Evolutionary conservation across 2,888 invertebrate genomes (phyloP).

Genomic region (Dolichopus griseipennis): DNA sequence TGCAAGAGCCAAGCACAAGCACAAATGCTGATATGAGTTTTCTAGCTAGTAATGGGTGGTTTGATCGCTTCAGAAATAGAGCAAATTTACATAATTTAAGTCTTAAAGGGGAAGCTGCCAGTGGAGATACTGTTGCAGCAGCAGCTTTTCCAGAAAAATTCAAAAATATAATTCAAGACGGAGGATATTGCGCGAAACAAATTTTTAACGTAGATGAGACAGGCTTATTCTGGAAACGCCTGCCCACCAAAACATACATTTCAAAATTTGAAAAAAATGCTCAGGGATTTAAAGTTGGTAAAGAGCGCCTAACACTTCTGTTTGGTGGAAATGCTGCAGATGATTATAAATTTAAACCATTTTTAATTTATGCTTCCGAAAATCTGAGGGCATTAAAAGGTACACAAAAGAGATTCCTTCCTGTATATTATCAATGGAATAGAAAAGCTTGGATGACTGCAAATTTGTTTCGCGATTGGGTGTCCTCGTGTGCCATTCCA

Average conservation of each 20-base stretch:
- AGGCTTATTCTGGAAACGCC: constrained; percentile 10
- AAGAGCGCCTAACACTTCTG: not conserved
- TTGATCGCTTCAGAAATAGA: constrained; percentile 11
- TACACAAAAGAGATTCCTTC: not conserved
- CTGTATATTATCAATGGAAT: not conserved
- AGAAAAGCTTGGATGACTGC: constrained; percentile 11
- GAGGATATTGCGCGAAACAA: constrained; percentile 8
- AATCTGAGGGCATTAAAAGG: constrained; percentile 10
- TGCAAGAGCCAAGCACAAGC: not conserved
- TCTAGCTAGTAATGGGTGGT: not conserved
- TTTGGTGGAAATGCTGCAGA: not conserved
- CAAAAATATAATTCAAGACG: not conserved
- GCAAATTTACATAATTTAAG: constrained; percentile 8
- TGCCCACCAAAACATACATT: constrained; percentile 12
- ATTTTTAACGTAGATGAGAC: constrained; percentile 11
- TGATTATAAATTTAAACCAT: not conserved
- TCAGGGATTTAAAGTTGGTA: not conserved
- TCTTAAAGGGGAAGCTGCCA: constrained; percentile 5
- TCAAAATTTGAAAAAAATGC: constrained; percentile 8
- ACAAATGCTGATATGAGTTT: not conserved
- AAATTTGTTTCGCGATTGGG: not conserved
- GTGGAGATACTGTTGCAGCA: not conserved
- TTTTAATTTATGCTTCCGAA: not conserved
- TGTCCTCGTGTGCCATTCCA: not conserved
- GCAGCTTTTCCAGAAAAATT: not conserved